Evolutionary conservation across 2,888 invertebrate genomes (phyloP), one percentile per base, ranked within the genome.

Genomic region (Platycnemis pennipes): DNA sequence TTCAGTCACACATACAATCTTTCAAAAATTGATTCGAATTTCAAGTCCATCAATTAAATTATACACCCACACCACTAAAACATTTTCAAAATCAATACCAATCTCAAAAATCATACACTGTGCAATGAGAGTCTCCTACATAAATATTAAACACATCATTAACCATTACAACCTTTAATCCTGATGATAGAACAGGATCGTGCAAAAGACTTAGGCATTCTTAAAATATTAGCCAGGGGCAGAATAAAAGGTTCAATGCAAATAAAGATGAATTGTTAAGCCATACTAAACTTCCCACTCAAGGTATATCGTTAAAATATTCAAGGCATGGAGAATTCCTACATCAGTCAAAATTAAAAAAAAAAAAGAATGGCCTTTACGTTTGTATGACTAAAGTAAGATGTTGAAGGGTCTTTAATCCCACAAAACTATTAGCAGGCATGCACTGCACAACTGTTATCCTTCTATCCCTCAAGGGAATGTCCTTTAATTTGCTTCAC

Each of bases 1-100:
- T 91, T 91, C 91, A 91, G 91, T 91, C 91, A 91, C 91, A 91
- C 91, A 91, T 91, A 91, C 91, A 91, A 91, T 44, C 91, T 91
- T 91, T 91, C 91, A 91, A 91, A 88, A 91, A 69, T 42, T 45
- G 63, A 91, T 69, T 91, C 45, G 91, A 91, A 91, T 91, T 63
- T 91, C 91, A 91, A 44, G 91, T 91, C 69, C 63, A 42, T 91
- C 91, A 63, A 87, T 91, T 91, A 91, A 91, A 44, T 91, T 91
- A 91, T 91, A 91, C 91, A 91, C 91, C 91, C 91, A 91, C 91
- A 91, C 91, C 91, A 91, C 91, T 91, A 91, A 91, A 91, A 91
- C 91, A 63, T 91, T 91, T 91, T 91, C 91, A 91, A 91, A 91
- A 91, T 91, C n/a, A 91, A 91, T 91, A 91, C 91, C 63, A 91